A percentile compares a stretch with the other conserved stretches of the same genome.
phyloP scores from a whole-genome alignment of 2,113 vertebrate genomes.

The Lichenostomus cassidix region DNA sequence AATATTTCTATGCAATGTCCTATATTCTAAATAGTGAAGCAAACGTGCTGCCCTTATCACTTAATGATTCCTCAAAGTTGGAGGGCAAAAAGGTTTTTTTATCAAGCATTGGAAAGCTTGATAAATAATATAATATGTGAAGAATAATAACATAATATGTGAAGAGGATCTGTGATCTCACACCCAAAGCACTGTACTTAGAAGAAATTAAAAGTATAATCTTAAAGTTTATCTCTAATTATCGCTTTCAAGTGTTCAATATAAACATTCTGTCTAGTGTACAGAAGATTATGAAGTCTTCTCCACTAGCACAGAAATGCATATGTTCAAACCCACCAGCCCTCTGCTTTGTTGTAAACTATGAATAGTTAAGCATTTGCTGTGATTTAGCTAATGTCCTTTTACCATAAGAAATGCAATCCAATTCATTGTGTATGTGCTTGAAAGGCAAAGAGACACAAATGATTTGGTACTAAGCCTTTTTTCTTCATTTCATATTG shows the following conservation, averaged over 20 bases:
- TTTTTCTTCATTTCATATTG: slow-evolving; percentile 8
- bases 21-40: background rate
- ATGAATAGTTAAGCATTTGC: background rate
- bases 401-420: background rate
- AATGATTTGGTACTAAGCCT: background rate
- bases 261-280: background rate
- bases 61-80: background rate
- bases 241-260: background rate
- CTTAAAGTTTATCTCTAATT: background rate
- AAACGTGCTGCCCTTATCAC: background rate
- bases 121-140: background rate
- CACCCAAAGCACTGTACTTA: background rate
- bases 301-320: background rate
- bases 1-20: background rate
- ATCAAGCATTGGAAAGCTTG: background rate
- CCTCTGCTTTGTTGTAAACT: background rate
- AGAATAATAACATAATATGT: background rate
- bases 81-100: background rate
- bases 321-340: background rate
- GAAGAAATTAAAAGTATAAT: background rate
- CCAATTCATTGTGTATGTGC: background rate
- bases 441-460: slow-evolving; percentile 2
- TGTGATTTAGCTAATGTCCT: slow-evolving; percentile 13
- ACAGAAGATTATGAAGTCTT: background rate
- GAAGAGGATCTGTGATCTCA: background rate